Conservation (phyloP, 2,113 vertebrate species). For the Rhinolophus ferrumequinum region DNA sequence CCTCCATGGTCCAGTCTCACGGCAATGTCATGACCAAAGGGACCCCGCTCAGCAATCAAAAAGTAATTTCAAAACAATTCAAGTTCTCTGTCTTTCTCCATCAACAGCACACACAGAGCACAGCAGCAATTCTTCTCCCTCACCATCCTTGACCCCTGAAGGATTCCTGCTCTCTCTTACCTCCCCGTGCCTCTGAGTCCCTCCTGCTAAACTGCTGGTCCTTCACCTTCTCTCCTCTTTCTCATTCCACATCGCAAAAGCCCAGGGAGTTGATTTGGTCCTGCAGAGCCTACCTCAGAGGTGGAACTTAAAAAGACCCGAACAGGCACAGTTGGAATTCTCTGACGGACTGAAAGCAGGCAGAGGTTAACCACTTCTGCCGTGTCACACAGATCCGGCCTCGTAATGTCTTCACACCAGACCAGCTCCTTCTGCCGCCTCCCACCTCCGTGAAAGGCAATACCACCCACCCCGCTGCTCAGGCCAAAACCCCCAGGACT, state of each 20-base stretch:
- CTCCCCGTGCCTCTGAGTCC: neutral
- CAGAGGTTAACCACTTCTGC: neutral
- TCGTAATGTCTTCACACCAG: neutral
- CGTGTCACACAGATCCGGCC: neutral
- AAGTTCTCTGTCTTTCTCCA: neutral
- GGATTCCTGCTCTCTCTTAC: neutral
- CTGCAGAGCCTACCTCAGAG: neutral
- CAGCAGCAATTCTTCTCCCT: no score
- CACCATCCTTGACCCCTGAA: no score
- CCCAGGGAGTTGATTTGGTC: neutral
- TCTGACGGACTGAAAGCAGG: accelerated
- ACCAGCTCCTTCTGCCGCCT: neutral
- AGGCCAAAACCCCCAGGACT: neutral
- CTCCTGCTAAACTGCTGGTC: no score
- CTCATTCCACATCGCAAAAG: neutral
- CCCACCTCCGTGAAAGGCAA: neutral
- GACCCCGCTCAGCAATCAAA: neutral
- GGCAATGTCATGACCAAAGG: neutral
- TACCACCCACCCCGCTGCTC: neutral
- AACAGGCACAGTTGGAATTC: neutral
- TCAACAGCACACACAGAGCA: accelerated
- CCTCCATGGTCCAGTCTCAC: neutral
- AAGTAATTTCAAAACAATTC: neutral
- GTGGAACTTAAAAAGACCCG: neutral
- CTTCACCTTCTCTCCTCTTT: neutral